A percentile compares a stretch with the other conserved stretches of the same genome.
Evolutionary conservation across 2,113 vertebrate genomes (phyloP).

Genomic region (Carassius auratus): DNA sequence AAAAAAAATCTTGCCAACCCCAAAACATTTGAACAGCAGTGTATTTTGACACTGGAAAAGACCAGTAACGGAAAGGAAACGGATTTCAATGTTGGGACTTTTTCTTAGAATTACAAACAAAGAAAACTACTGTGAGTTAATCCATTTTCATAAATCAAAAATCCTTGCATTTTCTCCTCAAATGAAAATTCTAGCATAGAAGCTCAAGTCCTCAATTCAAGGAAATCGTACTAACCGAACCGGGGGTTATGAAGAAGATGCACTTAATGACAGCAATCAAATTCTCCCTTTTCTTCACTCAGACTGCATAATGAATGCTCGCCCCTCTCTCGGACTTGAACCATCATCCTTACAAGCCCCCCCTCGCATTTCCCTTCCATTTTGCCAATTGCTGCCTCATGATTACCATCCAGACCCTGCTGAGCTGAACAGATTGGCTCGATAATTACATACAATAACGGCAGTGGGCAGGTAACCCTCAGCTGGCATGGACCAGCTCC

Average conservation of each 20-base stretch:
- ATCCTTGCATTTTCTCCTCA: no score
- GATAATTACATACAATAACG: no score
- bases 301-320: slow-evolving; percentile 62
- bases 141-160: no score
- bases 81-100: neutral
- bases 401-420: no score
- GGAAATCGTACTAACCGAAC: slow-evolving; percentile 48
- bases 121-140: no score
- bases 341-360: slow-evolving; percentile 58
- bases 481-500: no score
- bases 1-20: neutral
- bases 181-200: no score
- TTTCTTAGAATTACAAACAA: no score
- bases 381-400: no score
- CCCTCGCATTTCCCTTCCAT: no score
- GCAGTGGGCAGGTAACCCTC: no score
- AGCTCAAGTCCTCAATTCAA: slow-evolving; percentile 27
- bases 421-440: no score
- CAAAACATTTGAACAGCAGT: neutral
- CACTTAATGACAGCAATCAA: slow-evolving; percentile 66
- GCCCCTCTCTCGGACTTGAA: slow-evolving; percentile 63
- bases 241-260: slow-evolving; percentile 46
- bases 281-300: slow-evolving; percentile 53
- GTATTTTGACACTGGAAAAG: neutral
- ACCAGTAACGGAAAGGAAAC: neutral